These are phyloP conservation scores for Diploptera punctata DNA, from an alignment of 2,888 invertebrate species.

Conservation along the genomic window DNA sequence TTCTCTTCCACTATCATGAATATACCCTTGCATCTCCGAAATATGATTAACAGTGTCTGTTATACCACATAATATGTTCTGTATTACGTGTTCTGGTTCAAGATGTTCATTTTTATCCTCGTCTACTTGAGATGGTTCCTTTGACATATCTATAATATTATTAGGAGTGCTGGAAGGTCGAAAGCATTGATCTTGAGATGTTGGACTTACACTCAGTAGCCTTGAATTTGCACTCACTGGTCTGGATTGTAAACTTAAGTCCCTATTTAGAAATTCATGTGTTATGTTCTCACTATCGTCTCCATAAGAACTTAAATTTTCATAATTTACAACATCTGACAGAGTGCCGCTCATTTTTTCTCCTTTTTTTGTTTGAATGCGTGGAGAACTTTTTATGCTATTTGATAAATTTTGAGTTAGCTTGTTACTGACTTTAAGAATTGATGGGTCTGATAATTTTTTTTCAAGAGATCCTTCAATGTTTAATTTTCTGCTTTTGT, in stretches of 20 bases:
- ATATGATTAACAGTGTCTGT: constrained; percentile 21
- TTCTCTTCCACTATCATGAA: neutral
- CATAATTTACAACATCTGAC: neutral
- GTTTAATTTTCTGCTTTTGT: neutral
- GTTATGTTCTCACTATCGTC: neutral
- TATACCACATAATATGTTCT: constrained; percentile 17
- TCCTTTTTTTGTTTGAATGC: neutral
- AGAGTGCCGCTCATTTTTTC: neutral
- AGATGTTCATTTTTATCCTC: no score
- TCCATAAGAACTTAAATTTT: neutral
- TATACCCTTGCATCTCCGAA: constrained; percentile 9
- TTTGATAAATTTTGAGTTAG: neutral
- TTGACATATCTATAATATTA: no score
- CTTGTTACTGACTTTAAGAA: neutral
- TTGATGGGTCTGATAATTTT: neutral
- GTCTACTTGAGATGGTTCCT: no score
- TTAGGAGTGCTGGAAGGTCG: no score
- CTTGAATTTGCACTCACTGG: neutral
- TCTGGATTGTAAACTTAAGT: neutral
- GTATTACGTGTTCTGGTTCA: neutral
- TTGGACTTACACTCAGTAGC: no score
- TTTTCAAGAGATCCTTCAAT: neutral
- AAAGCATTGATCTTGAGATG: no score
- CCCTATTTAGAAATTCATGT: neutral
- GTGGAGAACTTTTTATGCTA: neutral